Base-by-base conservation (phyloP, 2,797 vertebrate species). In the Parambassis ranga region DNA sequence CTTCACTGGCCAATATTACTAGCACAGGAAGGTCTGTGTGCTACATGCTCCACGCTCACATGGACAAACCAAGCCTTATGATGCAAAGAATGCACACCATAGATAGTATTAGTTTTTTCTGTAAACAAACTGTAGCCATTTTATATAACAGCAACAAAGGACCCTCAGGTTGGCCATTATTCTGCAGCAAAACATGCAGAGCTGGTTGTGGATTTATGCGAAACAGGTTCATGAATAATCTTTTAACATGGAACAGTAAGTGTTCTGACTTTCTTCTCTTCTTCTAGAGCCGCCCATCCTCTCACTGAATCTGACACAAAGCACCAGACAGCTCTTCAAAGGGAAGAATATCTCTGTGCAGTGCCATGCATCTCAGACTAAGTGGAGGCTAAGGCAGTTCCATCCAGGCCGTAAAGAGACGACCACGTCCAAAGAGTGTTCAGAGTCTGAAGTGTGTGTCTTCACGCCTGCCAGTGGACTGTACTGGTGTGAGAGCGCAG, bases 401-500 rank as follows among this genome's bases (percentile, higher is more conserved):
- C 41, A 69, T 23, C 27, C 4, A 3, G 50, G 28, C 13, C 23
- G 10, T 10, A 6, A 30, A 46, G 10, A 0, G 13, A 56, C 24
- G 16, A 75, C 44, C 14, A 20, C 15, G 1, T 26, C 32, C 0
- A 44, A 27, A 26, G 6, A 0, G 3, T 89, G 82, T 70, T 63
- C 58, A 15, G 39, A 7, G 1, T 23, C 67, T 3, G 30, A 63
- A 0, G 19, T 0, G 0, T 89, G 83, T 14, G 11, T 6, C 37
- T 82, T 90, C 41, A 38, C 13, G 2, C 76, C 74, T 18, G 37
- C n/a, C 15, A 37, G 18, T 35, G 90, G 86, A 11, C 46, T 90
- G 41, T 90, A 90, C 85, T 92, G 90, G 90, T 92, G 90, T 64
- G 75, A 85, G 42, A 46, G 50, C 7, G 10, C 59, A 0, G 20